Evolutionary conservation across 2,113 vertebrate species (phyloP).

Genomic region (Paratilapia polleni): DNA sequence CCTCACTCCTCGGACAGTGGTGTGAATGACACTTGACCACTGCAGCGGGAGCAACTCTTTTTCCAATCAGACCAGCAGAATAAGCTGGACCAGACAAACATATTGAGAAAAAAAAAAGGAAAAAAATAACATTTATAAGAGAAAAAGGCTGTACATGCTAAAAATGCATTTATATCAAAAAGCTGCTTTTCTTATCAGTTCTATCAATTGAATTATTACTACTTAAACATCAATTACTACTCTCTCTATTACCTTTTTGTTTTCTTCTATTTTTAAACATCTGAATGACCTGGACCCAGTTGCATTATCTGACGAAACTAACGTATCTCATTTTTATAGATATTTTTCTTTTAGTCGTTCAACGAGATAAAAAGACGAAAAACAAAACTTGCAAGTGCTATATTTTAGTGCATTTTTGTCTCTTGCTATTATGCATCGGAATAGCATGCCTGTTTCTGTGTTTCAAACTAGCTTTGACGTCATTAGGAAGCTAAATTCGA

Average conservation of each 20-base stretch:
- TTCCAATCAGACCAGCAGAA: conserved; percentile 80
- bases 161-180: conserved; percentile 93
- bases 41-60: conserved; percentile 75
- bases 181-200: conserved; percentile 92
- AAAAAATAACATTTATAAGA: conserved; percentile 77
- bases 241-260: conserved; percentile 66
- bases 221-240: conserved; percentile 61
- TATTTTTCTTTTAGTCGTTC: conserved; percentile 67
- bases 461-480: conserved; percentile 78
- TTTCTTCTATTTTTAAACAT: conserved; percentile 61
- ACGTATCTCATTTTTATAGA: conserved; percentile 71
- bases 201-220: conserved; percentile 80
- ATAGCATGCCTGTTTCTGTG: conserved; percentile 84
- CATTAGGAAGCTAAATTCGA: conserved; percentile 74
- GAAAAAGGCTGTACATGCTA: conserved; percentile 90
- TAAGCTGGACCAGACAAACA: conserved; percentile 78
- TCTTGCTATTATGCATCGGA: conserved; percentile 79
- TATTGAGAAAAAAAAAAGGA: conserved; percentile 55
- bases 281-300: conserved; percentile 76
- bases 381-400: conserved; percentile 78
- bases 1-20: conserved; percentile 63
- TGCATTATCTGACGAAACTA: conserved; percentile 70
- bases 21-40: conserved; percentile 71
- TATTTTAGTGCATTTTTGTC: conserved; percentile 81
- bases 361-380: conserved; percentile 66